phyloP scores from a whole-genome alignment of 1,140 invertebrate species.

The Bicyclus anynana region DNA sequence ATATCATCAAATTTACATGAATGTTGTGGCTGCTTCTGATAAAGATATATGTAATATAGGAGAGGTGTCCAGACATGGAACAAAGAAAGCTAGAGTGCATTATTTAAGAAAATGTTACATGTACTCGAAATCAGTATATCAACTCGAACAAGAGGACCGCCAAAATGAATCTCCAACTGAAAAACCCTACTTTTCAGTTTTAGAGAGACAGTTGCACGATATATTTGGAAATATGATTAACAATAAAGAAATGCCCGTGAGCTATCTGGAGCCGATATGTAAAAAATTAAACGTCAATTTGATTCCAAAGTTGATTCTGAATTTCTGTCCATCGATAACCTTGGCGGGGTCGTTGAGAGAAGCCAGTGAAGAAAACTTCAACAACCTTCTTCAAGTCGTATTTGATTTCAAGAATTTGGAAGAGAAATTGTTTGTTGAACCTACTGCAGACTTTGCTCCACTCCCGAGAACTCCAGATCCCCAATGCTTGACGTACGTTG shows the following conservation, averaged over 20 bases:
- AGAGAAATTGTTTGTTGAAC: slow-evolving; percentile 62
- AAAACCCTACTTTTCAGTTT: slow-evolving; percentile 54
- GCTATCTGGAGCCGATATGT: slow-evolving; percentile 67
- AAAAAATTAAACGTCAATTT: slow-evolving; percentile 72
- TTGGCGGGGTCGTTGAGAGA: slow-evolving; percentile 47
- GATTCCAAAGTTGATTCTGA: slow-evolving; percentile 72
- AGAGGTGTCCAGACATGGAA: slow-evolving; percentile 51
- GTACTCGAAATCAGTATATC: slow-evolving; percentile 65
- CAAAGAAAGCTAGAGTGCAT: slow-evolving; percentile 54
- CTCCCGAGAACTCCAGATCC: slow-evolving; percentile 54
- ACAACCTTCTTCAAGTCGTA: slow-evolving; percentile 58
- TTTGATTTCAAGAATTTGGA: slow-evolving; percentile 66
- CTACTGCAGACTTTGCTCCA: slow-evolving; percentile 52
- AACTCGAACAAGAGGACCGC: slow-evolving; percentile 55
- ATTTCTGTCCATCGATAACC: slow-evolving; percentile 68
- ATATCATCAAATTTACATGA: slow-evolving; percentile 72
- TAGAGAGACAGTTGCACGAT: slow-evolving; percentile 63
- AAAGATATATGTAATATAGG: slow-evolving; percentile 69
- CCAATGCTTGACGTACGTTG: slow-evolving; percentile 65
- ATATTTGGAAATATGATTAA: slow-evolving; percentile 73
- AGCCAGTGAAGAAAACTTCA: slow-evolving; percentile 58
- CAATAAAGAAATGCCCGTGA: slow-evolving; percentile 61
- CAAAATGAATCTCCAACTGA: slow-evolving; percentile 24
- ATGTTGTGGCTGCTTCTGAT: slow-evolving; percentile 63
- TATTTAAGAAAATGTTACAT: slow-evolving; percentile 72